Base-by-base conservation (phyloP, 2,888 invertebrate species). In the Adineta ricciae region DNA sequence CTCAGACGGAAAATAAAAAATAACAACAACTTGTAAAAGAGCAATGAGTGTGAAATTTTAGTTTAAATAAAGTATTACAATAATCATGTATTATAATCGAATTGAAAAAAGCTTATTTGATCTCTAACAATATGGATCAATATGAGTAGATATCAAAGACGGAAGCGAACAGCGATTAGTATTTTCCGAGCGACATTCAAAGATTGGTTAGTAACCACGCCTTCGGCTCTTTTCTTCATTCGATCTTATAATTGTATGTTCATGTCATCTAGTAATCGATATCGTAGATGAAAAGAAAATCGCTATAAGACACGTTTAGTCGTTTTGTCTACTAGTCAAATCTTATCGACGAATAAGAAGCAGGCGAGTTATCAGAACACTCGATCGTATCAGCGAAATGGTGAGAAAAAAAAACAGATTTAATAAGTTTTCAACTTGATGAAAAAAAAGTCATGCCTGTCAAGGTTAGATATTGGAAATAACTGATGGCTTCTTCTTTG, bases 61-160 rank as follows among this genome's bases (percentile, higher is more conserved):
- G 64, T 64, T 64, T 64, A 64, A 64, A 64, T 64, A 64, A 64
- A 64, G 32, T 64, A 32, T 64, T 64, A 32, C 27, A 64, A 64
- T 64, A 64, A 64, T 64, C 64, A 64, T 64, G 64, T 64, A 64
- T 64, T 32, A 32, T 64, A 64, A 32, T 64, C 16, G 32, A 64
- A 64, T 64, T 19, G 1, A 16, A n/a, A n/a, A n/a, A 64, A 64
- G 64, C 64, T 64, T 64, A 64, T 64, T 64, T 64, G 64, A 64
- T 64, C 64, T 64, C 32, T 64, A 0, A 64, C 19, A 32, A 64
- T 32, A 64, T 64, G 64, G 64, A 64, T 64, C 64, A 64, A 64
- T 64, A 64, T 64, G 64, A 64, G 64, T 32, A 64, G 64, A 64
- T 64, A 64, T 64, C 64, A 64, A 64, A 64, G 64, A 32, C 64